Evolutionary conservation across 1,140 invertebrate species (phyloP).

Genomic region (Brachionus rubens): DNA sequence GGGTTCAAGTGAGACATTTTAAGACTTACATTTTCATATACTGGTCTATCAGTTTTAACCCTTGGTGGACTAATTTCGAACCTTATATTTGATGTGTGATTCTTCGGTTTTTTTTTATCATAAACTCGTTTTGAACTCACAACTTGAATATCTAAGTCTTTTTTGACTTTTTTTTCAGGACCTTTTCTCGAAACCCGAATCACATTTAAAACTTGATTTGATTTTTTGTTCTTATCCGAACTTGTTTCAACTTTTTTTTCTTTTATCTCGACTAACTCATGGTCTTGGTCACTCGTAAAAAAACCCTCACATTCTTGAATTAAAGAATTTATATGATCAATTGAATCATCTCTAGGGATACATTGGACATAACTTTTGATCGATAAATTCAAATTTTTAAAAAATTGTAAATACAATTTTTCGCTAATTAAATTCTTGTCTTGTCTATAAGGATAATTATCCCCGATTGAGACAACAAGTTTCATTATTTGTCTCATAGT

Average conservation of each 20-base stretch:
- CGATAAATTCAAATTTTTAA: background rate
- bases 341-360: background rate
- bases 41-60: background rate
- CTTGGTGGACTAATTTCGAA: constrained; percentile 24
- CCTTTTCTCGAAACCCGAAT: background rate
- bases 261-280: background rate
- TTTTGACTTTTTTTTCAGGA: background rate
- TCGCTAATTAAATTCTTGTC: constrained; percentile 22
- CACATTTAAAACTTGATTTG: constrained; percentile 11
- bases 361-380: background rate
- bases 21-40: background rate
- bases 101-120: constrained; percentile 16
- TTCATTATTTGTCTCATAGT: constrained; percentile 18
- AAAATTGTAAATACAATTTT: constrained; percentile 20
- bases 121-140: constrained; percentile 16
- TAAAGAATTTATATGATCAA: background rate
- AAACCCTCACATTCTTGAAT: background rate
- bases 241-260: background rate
- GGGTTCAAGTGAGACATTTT: too few species aligned
- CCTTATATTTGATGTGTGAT: constrained; percentile 4
- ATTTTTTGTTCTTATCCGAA: constrained; percentile 1
- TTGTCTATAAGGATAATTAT: constrained; percentile 24
- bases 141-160: background rate
- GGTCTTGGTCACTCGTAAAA: background rate
- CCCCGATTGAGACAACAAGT: background rate